Evolutionary conservation across 2,888 invertebrate genomes (phyloP), one percentile per base, ranked within the genome.

Genomic region (Omphaloscelis lunosa): DNA sequence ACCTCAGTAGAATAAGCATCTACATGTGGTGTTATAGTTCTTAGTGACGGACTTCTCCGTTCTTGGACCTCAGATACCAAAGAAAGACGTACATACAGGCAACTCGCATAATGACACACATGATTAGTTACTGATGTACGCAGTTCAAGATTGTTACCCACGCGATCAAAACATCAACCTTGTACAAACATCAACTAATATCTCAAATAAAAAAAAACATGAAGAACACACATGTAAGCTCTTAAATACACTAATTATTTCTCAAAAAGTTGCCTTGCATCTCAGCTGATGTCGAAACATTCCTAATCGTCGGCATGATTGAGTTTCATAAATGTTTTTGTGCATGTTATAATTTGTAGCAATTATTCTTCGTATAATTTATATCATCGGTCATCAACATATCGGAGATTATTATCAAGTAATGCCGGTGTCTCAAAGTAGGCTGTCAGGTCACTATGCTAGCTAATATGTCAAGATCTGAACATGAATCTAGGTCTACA

Each of bases 401-500:
- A 61, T 67, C 39, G 27, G 9, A 39, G 39, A 71, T 70, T 27
- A 63, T 82, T 83, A 59, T 82, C 45, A 48, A 45, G 70, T 79
- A 63, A 82, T 20, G 67, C 17, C 11, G 34, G 23, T 78, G 12
- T 61, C 79, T 69, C 48, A 34, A 80, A 72, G 61, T 72, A 66
- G 84, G 80, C 51, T 69, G 59, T 29, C 17, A 69, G 82, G 82
- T 83, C 71, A 82, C 45, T 59, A 17, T 20, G 82, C 80, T 72
- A 72, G 84, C 69, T 80, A 72, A 70, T 84, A 12, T 83, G 84
- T 84, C 82, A 83, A 83, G 80, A 72, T 76, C 66, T 76, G 58
- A 65, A 34, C 70, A 63, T 71, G n/a, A 68, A 75, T 81, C 65
- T 79, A 39, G 61, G 27, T 15, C 11, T 51, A 56, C 67, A 66